Conservation (phyloP, 2,113 vertebrate genomes). For the Poecile atricapillus region DNA sequence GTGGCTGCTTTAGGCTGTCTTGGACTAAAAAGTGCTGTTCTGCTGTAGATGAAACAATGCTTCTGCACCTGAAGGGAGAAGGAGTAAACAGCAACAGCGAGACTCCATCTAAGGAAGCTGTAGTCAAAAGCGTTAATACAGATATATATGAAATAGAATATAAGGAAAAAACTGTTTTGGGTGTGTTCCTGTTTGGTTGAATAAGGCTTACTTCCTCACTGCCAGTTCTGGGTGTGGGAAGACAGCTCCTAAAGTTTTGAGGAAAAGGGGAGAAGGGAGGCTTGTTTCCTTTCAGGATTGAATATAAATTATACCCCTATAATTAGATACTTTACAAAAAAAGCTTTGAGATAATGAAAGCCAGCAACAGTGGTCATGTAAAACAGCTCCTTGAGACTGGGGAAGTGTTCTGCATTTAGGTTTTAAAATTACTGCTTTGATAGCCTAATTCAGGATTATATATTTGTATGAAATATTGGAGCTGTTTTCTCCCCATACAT, state of each 20-base stretch:
- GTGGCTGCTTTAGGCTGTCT: background rate
- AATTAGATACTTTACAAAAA: background rate
- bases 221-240: background rate
- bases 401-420: background rate
- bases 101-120: background rate
- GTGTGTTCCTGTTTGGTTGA: constrained; percentile 5
- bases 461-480: background rate
- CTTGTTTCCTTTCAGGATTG: background rate
- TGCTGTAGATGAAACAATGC: background rate
- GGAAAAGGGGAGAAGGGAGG: background rate
- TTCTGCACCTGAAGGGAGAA: background rate
- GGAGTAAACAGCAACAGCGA: background rate
- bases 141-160: background rate
- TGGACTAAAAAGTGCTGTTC: background rate
- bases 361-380: background rate
- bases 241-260: background rate
- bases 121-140: background rate
- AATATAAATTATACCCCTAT: background rate
- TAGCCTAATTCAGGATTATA: background rate
- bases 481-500: background rate
- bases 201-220: background rate
- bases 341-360: background rate
- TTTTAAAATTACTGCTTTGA: background rate
- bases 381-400: background rate
- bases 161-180: constrained; percentile 15